Conservation (phyloP, 2,888 invertebrate species). For the Eilema caniola region DNA sequence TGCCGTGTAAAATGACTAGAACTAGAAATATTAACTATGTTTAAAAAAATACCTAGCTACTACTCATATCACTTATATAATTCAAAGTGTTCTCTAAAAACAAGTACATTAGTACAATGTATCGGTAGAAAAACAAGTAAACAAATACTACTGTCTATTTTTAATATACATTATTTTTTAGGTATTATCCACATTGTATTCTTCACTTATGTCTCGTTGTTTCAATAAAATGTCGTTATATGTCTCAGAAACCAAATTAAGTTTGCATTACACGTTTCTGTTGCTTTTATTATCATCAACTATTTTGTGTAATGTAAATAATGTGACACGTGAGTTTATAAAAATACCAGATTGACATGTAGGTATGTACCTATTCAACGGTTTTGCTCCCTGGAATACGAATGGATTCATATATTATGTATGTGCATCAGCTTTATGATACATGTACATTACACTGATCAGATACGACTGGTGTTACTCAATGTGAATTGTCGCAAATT, state of each 20-base stretch:
- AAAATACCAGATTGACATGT: conserved; percentile 29
- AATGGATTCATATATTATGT: conserved; percentile 54
- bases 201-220: background rate
- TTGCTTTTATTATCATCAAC: conserved; percentile 25
- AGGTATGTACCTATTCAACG: conserved; percentile 22
- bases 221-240: conserved; percentile 9
- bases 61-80: no score
- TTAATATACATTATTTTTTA: no score
- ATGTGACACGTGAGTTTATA: conserved; percentile 29
- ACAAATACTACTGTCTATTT: no score
- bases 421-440: conserved; percentile 21
- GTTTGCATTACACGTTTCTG: conserved; percentile 23
- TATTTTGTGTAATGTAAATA: conserved; percentile 30
- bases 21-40: no score
- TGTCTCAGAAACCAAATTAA: conserved; percentile 11
- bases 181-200: background rate
- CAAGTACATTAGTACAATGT: no score
- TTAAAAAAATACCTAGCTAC: no score
- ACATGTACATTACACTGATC: conserved; percentile 4
- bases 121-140: no score
- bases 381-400: conserved; percentile 46
- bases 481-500: conserved; percentile 20
- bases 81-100: no score
- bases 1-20: no score
- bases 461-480: background rate